These are phyloP conservation scores for Microcebus lehilahytsara DNA, from an alignment of 2,113 vertebrate genomes.

Conservation along the genomic window DNA sequence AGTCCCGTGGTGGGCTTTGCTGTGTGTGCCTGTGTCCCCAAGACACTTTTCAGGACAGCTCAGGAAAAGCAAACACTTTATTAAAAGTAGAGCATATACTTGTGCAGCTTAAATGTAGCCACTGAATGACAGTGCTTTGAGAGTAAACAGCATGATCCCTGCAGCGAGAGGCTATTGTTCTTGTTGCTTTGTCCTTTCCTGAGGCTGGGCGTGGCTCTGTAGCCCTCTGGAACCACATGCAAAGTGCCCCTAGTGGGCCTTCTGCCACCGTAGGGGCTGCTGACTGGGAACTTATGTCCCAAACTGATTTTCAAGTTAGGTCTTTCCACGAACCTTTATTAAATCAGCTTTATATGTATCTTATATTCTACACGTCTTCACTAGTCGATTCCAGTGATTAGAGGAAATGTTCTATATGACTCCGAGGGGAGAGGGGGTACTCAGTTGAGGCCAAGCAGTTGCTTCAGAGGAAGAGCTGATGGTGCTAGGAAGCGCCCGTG, in stretches of 20 bases:
- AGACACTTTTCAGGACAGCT: not conserved
- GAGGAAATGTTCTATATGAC: not conserved
- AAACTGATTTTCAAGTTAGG: not conserved
- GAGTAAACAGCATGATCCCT: not conserved
- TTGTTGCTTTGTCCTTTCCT: no score
- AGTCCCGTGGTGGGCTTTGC: not conserved
- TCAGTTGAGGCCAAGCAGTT: not conserved
- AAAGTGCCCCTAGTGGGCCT: not conserved
- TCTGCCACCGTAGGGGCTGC: not conserved
- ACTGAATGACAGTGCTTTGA: not conserved
- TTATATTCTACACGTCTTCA: not conserved
- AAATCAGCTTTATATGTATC: not conserved
- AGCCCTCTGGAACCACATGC: not conserved
- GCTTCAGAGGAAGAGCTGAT: not conserved
- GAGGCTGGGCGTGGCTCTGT: not conserved
- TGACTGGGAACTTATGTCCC: not conserved
- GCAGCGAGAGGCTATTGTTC: not conserved
- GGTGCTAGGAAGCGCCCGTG: fast-evolving
- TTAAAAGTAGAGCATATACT: not conserved
- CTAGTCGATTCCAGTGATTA: not conserved
- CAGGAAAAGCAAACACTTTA: not conserved
- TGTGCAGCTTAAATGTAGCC: not conserved
- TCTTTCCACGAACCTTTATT: not conserved
- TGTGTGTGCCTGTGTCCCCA: not conserved
- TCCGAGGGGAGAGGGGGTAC: not conserved